These are phyloP conservation scores for Neotragus pygmaeus DNA, from an alignment of 2,113 vertebrate species.

Conservation along the genomic window DNA sequence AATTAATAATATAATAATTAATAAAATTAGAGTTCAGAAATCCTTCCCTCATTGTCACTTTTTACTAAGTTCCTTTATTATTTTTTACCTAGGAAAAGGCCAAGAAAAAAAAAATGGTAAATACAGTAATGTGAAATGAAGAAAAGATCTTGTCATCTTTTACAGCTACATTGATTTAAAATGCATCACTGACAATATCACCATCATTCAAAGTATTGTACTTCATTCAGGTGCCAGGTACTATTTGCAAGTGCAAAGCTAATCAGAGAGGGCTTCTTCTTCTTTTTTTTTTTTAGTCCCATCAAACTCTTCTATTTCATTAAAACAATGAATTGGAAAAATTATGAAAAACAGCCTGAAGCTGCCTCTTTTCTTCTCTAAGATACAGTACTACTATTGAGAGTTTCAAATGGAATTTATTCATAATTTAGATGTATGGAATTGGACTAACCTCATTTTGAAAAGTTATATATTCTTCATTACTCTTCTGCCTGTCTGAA, in stretches of 20 bases:
- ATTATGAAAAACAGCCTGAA: conserved; percentile 64
- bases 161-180: conserved; percentile 59
- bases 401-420: conserved; percentile 44
- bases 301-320: conserved; percentile 52
- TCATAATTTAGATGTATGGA: conserved; percentile 12
- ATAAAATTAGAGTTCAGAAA: background rate
- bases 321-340: conserved; percentile 70
- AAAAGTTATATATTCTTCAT: conserved; percentile 44
- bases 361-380: conserved; percentile 64
- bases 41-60: background rate
- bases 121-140: conserved; percentile 45
- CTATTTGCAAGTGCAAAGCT: conserved; percentile 42
- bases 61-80: conserved; percentile 39
- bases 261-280: background rate
- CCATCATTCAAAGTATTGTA: conserved; percentile 38
- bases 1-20: background rate
- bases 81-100: conserved; percentile 30
- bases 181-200: conserved; percentile 59
- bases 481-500: conserved; percentile 15
- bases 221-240: conserved; percentile 41
- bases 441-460: conserved; percentile 12
- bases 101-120: conserved; percentile 27
- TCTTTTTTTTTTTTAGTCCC: background rate
- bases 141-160: conserved; percentile 45
- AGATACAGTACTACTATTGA: conserved; percentile 31